Percentiles rank a stretch among this genome's conserved stretches.
Evolutionary conservation across 1,140 invertebrate genomes (phyloP).

Genomic region (Acromyrmex charruanus): DNA sequence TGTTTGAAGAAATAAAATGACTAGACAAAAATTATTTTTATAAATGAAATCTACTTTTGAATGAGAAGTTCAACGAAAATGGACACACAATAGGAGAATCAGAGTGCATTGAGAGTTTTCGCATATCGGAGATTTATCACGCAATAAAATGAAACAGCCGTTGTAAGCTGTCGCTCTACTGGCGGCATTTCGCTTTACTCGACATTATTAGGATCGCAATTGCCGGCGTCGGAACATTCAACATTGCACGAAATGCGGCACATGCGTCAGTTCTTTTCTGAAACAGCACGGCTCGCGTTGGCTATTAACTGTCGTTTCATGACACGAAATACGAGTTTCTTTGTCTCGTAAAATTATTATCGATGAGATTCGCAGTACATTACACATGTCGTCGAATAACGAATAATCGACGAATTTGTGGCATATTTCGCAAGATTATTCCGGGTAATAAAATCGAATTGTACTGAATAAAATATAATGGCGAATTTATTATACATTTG

Average conservation of each 20-base stretch:
- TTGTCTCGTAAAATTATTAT: constrained; percentile 34
- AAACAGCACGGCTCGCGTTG: constrained; percentile 15
- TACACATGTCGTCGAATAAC: background rate
- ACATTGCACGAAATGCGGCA: background rate
- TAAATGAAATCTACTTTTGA: background rate
- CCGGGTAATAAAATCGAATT: background rate
- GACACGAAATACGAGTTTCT: constrained; percentile 17
- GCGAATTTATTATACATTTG: background rate
- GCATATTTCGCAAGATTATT: background rate
- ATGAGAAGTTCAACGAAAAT: background rate
- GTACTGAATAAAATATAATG: background rate
- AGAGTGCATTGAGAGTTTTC: background rate
- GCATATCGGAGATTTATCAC: constrained; percentile 20
- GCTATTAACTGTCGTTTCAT: constrained; percentile 31
- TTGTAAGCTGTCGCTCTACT: constrained; percentile 33
- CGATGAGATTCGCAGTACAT: background rate
- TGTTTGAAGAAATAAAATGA: background rate
- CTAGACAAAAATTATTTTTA: background rate
- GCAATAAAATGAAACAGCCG: constrained; percentile 36
- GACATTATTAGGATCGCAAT: constrained; percentile 51
- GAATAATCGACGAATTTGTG: constrained; percentile 17
- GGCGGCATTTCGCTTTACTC: background rate
- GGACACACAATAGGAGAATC: background rate
- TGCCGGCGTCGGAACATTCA: constrained; percentile 12
- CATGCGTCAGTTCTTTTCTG: constrained; percentile 44